Percentiles rank a stretch among this genome's conserved stretches.
phyloP scores from a whole-genome alignment of 2,113 vertebrate species.

The Probosciger aterrimus region DNA sequence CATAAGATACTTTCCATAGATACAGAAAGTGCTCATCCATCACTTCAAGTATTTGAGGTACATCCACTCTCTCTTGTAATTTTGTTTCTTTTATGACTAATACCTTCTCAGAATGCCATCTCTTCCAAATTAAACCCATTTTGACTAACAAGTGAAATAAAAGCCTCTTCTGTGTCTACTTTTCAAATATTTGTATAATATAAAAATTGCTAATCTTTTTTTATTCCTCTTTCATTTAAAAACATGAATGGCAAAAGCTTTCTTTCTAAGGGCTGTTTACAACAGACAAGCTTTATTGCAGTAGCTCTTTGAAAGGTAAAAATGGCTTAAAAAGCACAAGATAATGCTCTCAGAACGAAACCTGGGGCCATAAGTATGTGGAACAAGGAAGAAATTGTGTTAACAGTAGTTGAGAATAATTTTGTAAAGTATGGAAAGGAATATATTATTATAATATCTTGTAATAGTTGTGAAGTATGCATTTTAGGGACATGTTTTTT shows the following conservation, averaged over 20 bases:
- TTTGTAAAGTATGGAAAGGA: background rate
- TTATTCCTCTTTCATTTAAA: background rate
- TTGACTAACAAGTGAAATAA: background rate
- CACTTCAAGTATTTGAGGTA: background rate
- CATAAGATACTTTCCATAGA: background rate
- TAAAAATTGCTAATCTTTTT: background rate
- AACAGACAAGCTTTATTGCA: background rate
- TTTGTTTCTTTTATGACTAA: background rate
- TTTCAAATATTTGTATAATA: background rate
- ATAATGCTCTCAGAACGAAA: background rate
- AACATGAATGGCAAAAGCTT: background rate
- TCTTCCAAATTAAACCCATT: background rate
- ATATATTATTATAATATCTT: background rate
- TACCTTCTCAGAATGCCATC: background rate
- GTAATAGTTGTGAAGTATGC: background rate
- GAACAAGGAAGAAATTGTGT: background rate
- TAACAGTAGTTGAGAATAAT: background rate
- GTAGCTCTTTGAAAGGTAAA: background rate
- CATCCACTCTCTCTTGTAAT: background rate
- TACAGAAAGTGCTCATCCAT: background rate
- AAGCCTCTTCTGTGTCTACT: background rate
- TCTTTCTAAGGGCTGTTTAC: background rate
- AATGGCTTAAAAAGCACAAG: background rate
- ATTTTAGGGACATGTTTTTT: background rate
- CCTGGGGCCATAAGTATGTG: background rate